A percentile compares a stretch with the other conserved stretches of the same genome.
Evolutionary conservation across 2,113 vertebrate species (phyloP).

Genomic region (Pelobates fuscus): DNA sequence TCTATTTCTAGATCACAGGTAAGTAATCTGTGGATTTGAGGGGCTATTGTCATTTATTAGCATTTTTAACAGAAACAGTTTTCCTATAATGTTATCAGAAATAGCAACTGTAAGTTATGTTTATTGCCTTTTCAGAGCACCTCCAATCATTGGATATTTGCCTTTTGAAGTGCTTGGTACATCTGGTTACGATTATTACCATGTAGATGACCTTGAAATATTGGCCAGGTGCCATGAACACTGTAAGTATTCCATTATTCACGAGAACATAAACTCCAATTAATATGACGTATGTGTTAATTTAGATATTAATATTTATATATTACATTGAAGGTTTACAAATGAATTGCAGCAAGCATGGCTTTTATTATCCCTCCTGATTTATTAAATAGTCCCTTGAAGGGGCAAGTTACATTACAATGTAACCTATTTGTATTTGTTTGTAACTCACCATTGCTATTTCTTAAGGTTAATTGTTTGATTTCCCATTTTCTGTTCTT

Average conservation of each 20-base stretch:
- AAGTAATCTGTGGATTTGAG: no score
- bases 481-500: no score
- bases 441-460: no score
- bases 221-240: conserved; percentile 79
- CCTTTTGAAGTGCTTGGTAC: conserved; percentile 83
- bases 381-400: no score
- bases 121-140: conserved; percentile 64
- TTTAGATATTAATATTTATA: background rate
- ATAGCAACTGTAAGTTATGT: background rate
- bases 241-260: conserved; percentile 61
- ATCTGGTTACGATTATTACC: conserved; percentile 82
- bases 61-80: background rate
- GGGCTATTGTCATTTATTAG: background rate
- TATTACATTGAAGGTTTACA: no score
- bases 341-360: no score
- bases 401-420: no score
- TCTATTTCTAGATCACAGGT: conserved; percentile 83
- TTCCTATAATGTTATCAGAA: background rate
- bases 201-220: conserved; percentile 79
- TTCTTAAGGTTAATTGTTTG: no score
- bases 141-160: conserved; percentile 80
- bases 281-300: background rate
- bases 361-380: no score
- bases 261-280: background rate
- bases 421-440: no score